Conservation (phyloP, 2,113 vertebrate genomes). For the Enhydra lutris region DNA sequence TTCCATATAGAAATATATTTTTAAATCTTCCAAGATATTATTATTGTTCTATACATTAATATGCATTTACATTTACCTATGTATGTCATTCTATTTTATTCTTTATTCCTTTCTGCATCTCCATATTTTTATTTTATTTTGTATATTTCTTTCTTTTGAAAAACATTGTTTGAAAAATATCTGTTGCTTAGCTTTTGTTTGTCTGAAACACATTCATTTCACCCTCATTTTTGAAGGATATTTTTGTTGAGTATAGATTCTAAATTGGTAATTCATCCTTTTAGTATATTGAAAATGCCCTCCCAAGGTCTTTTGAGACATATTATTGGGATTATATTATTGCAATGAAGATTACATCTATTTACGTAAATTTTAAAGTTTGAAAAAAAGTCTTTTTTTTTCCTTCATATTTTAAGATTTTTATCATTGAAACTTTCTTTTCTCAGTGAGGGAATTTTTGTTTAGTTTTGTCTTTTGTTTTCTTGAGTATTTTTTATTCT, state of each 20-base stretch:
- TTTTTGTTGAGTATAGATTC: neutral
- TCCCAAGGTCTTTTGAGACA: neutral
- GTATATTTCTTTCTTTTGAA: neutral
- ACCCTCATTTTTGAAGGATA: neutral
- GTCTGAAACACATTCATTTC: neutral
- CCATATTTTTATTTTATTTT: neutral
- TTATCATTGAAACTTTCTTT: neutral
- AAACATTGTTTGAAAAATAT: neutral
- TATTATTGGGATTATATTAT: neutral
- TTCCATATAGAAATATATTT: neutral
- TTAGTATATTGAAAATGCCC: neutral
- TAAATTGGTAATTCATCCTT: neutral
- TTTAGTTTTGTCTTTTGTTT: neutral
- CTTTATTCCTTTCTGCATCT: neutral
- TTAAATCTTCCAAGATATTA: neutral
- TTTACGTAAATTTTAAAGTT: neutral
- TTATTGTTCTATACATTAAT: neutral
- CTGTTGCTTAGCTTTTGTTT: neutral
- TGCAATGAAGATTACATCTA: neutral
- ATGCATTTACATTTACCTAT: neutral
- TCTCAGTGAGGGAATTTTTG: neutral
- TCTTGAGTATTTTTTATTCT: neutral
- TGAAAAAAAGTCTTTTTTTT: neutral
- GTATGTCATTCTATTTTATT: neutral
- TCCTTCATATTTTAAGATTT: neutral